Percentiles rank a stretch among this genome's conserved stretches.
phyloP scores from a whole-genome alignment of 1,140 invertebrate genomes.

The Pseudomyrmex gracilis region DNA sequence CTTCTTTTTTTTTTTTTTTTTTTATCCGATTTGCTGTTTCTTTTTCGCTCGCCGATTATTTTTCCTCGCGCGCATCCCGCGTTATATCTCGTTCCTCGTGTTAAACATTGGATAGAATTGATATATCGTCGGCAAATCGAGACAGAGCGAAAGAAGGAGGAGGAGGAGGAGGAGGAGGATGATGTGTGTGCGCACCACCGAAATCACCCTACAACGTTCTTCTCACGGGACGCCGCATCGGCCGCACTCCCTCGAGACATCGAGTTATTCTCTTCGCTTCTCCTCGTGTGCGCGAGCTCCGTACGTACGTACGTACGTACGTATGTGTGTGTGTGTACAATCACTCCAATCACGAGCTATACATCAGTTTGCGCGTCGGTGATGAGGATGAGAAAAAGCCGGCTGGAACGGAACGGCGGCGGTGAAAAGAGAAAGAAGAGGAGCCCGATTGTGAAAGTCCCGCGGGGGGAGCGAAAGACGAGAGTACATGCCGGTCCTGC shows the following conservation, averaged over 20 bases:
- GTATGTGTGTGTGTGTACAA: conserved; percentile 62
- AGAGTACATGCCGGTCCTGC: conserved; percentile 20
- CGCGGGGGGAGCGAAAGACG: conserved; percentile 72
- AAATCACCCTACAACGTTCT: conserved; percentile 60
- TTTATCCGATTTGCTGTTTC: conserved; percentile 56
- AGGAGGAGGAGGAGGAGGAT: not conserved
- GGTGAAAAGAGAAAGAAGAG: conserved; percentile 67
- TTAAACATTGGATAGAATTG: conserved; percentile 75
- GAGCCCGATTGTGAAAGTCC: conserved; percentile 77
- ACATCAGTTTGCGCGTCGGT: conserved; percentile 76
- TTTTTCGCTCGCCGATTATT: conserved; percentile 76
- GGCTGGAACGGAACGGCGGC: conserved; percentile 48
- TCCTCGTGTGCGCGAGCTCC: not conserved
- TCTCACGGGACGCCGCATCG: conserved; percentile 65
- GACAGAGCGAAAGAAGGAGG: conserved; percentile 6
- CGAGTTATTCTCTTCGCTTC: conserved; percentile 63
- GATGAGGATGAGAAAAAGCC: conserved; percentile 65
- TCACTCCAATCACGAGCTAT: conserved; percentile 82
- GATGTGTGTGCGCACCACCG: conserved; percentile 21
- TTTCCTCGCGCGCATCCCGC: conserved; percentile 25
- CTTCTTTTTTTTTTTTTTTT: conserved; percentile 40
- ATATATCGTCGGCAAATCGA: conserved; percentile 72
- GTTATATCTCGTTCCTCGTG: conserved; percentile 31
- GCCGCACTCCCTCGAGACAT: conserved; percentile 28
- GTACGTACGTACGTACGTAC: not conserved